Base-by-base conservation (phyloP, 92 coral and sea anemone genomes). In the Umimayanthus kanabou region DNA sequence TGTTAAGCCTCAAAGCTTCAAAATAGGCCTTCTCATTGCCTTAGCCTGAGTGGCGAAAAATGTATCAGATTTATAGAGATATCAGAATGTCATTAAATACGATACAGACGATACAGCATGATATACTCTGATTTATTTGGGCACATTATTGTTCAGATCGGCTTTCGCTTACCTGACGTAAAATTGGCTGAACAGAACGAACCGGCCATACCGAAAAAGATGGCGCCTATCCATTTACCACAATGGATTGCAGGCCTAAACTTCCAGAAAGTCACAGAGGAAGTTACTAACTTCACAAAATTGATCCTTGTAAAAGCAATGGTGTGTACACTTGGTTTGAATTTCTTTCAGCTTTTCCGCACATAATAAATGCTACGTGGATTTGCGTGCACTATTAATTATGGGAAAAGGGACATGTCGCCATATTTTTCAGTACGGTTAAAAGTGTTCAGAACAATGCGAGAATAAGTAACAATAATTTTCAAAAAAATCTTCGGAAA, bases 261-360 rank as follows among this genome's bases (percentile, higher is more conserved):
- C 72, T 15, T 66, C 16, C 72, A 66, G 72, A n/a, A n/a, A 66
- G 72, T 66, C 72, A 66, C 72, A 66, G 72, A 66, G 72, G 72
- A 66, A 66, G 72, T 66, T 66, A 66, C 72, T 66, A 66, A 66
- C 72, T 66, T 66, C 72, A 66, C 72, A 29, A 66, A 66, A 73
- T 73, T 73, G 77, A 73, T 73, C 77, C 77, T 73, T 45, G 77
- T 73, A 73, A 73, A 45, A 73, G 77, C 77, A 73, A 73, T 73
- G 77, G 77, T 73, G 77, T 73, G 77, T 73, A 73, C 77, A 73
- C 77, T 73, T 73, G 77, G 77, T 73, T 73, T 73, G 77, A 73
- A 73, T 73, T 73, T 73, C 77, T 73, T 73, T 73, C 77, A 73
- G 77, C 77, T 73, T 73, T 73, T 73, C 77, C 77, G 77, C 77